These are phyloP conservation scores for Gryllus bimaculatus DNA, from an alignment of 1,140 invertebrate genomes.

Conservation along the genomic window DNA sequence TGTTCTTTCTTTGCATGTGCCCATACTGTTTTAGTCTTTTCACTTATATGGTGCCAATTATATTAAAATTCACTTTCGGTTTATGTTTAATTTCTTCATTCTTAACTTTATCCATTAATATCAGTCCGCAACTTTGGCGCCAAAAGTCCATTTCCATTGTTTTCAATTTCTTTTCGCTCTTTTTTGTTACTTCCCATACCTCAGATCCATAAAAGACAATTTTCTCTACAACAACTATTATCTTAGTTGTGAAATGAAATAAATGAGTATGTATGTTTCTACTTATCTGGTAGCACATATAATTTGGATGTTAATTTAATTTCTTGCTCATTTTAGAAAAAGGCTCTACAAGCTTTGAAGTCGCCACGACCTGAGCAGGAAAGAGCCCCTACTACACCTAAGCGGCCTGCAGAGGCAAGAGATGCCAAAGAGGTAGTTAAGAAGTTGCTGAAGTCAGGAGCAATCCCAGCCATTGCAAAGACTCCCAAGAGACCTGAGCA, in stretches of 20 bases:
- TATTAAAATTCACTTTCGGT: too few species aligned
- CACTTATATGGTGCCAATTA: too few species aligned
- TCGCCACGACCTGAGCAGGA: constrained; percentile 81
- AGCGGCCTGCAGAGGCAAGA: constrained; percentile 78
- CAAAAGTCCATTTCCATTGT: too few species aligned
- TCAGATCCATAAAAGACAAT: neutral
- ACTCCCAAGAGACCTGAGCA: constrained; percentile 69
- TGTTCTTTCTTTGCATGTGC: too few species aligned
- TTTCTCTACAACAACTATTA: neutral
- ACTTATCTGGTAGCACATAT: neutral
- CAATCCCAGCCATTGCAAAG: constrained; percentile 74
- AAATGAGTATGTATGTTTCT: neutral
- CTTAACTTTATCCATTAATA: too few species aligned
- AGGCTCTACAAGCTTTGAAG: constrained; percentile 80
- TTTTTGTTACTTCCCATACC: too few species aligned
- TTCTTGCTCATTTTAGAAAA: constrained; percentile 52
- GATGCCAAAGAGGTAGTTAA: constrained; percentile 92
- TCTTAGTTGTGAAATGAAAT: neutral
- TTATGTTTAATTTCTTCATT: too few species aligned
- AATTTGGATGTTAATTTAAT: neutral
- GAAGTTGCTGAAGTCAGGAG: constrained; percentile 88
- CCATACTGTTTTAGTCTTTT: too few species aligned
- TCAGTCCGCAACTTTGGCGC: too few species aligned
- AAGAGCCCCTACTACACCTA: constrained; percentile 51
- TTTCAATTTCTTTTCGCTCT: too few species aligned